Evolutionary conservation across 2,113 vertebrate species (phyloP).

Genomic region (Suricata suricatta): DNA sequence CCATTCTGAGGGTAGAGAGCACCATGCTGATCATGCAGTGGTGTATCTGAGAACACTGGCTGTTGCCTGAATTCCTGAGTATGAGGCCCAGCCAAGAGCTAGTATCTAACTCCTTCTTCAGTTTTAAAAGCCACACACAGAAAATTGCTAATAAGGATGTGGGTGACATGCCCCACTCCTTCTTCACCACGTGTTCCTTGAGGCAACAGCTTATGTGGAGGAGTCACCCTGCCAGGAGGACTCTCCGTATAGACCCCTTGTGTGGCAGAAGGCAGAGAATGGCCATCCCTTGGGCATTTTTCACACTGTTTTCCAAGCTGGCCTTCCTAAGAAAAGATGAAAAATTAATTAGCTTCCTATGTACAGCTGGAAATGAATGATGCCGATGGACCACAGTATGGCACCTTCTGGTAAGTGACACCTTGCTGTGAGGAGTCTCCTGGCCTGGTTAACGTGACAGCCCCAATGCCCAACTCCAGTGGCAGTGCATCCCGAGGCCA

Average conservation of each 20-base stretch:
- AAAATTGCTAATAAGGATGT: background rate
- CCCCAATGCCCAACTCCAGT: background rate
- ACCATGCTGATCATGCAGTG: background rate
- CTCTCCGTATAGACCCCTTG: background rate
- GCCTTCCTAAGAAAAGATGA: background rate
- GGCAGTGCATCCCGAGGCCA: background rate
- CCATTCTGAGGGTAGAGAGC: background rate
- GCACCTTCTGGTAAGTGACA: background rate
- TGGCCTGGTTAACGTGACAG: background rate
- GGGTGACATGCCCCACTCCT: background rate
- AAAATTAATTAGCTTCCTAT: background rate
- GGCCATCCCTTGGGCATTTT: background rate
- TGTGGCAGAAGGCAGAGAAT: background rate
- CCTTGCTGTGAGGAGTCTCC: background rate
- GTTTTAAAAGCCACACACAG: conserved; percentile 2
- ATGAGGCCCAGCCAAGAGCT: background rate
- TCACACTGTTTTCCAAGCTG: conserved; percentile 6
- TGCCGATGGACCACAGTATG: background rate
- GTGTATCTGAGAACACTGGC: background rate
- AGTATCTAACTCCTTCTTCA: background rate
- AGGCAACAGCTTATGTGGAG: background rate
- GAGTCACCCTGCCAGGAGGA: background rate
- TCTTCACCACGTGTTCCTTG: background rate
- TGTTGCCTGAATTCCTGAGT: background rate
- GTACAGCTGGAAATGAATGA: background rate